Evolutionary conservation across 1,140 invertebrate species (phyloP).

Genomic region (Hyles vespertilio): DNA sequence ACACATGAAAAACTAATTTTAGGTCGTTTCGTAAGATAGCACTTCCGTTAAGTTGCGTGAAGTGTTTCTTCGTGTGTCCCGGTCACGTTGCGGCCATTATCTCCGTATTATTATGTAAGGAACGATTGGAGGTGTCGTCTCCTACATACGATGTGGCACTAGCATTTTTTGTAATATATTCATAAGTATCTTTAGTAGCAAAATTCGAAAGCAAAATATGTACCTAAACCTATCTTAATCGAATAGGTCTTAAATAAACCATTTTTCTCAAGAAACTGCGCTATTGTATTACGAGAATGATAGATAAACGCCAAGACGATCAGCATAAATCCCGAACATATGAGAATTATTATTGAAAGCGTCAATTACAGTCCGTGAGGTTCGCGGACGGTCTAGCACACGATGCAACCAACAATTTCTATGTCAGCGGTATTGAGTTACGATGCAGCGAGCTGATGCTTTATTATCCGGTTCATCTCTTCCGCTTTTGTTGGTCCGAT

Average conservation of each 20-base stretch:
- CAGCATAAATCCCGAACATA: constrained; percentile 27
- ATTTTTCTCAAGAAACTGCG: too few relatives aligned
- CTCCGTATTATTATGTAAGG: constrained; percentile 2
- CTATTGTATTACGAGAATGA: constrained; percentile 10
- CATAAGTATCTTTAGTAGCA: too few relatives aligned
- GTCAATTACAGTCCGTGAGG: constrained; percentile 51
- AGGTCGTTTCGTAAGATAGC: constrained; percentile 20
- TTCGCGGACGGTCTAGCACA: constrained; percentile 38
- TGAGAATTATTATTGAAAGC: constrained; percentile 43
- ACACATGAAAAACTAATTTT: constrained; percentile 28
- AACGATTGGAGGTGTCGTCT: too few relatives aligned
- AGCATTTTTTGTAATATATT: too few relatives aligned
- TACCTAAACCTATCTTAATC: too few relatives aligned
- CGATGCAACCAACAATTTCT: constrained; percentile 58
- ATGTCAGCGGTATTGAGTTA: constrained; percentile 62
- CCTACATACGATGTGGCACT: too few relatives aligned
- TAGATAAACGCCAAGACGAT: constrained; percentile 21
- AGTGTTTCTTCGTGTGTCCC: constrained; percentile 33
- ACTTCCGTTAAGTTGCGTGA: constrained; percentile 31
- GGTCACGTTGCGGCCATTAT: constrained; percentile 33
- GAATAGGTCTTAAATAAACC: too few relatives aligned
- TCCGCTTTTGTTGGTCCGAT: constrained; percentile 65
- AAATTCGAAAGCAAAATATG: too few relatives aligned
- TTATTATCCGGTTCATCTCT: constrained; percentile 70
- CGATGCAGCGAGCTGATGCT: constrained; percentile 53